These are phyloP conservation scores for Empidonax alnorum DNA, from an alignment of 2,113 vertebrate genomes.

Conservation along the genomic window DNA sequence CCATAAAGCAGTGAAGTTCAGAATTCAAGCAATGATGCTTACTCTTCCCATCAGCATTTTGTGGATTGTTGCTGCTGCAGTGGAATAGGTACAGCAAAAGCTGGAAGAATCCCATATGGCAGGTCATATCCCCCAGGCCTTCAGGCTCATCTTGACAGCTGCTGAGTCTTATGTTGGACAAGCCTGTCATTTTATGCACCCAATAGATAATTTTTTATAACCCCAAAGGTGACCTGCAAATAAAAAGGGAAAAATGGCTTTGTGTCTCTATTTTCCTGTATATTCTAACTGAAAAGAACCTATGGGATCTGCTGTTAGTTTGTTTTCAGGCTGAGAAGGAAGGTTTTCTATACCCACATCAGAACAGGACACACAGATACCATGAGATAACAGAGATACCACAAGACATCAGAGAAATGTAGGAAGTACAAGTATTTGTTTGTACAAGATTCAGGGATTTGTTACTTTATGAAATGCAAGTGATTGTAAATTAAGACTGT, in stretches of 20 bases:
- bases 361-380: neutral
- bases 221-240: slow-evolving; percentile 22
- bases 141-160: slow-evolving; percentile 42
- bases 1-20: neutral
- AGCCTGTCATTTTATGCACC: neutral
- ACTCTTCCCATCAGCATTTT: slow-evolving; percentile 25
- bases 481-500: neutral
- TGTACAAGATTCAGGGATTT: neutral
- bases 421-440: neutral
- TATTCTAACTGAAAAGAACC: neutral
- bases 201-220: neutral
- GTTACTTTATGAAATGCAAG: neutral
- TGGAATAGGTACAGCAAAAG: slow-evolving; percentile 5
- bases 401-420: neutral
- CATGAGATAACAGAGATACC: neutral
- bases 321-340: neutral
- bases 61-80: slow-evolving; percentile 3
- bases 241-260: neutral
- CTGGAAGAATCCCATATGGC: slow-evolving; percentile 41
- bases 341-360: neutral
- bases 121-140: slow-evolving; percentile 26
- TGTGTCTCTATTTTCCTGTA: neutral
- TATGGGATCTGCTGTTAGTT: neutral
- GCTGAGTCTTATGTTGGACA: slow-evolving; percentile 47
- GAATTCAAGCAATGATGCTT: neutral